Evolutionary conservation across 2,113 vertebrate genomes (phyloP).

Genomic region (Elanus axillaris): DNA sequence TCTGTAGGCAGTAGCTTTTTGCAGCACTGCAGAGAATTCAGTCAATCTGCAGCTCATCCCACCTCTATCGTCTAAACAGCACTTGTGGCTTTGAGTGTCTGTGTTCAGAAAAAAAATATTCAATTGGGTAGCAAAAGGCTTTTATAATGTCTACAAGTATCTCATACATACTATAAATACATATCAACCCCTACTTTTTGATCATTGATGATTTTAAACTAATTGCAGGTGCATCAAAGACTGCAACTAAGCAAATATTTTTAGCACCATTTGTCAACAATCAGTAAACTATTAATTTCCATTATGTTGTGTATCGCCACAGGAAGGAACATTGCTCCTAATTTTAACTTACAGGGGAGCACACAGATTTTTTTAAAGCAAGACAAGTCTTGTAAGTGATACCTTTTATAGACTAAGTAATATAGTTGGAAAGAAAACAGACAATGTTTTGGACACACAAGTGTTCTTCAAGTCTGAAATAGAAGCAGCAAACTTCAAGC

Average conservation of each 20-base stretch:
- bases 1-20: not conserved
- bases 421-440: not conserved
- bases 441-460: not conserved
- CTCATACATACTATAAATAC: not conserved
- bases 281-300: not conserved
- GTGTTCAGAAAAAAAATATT: not conserved
- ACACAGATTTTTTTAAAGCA: not conserved
- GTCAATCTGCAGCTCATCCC: not conserved
- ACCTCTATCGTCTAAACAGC: not conserved
- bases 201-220: not conserved
- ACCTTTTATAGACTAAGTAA: not conserved
- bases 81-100: not conserved
- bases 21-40: not conserved
- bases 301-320: not conserved
- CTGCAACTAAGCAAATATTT: not conserved
- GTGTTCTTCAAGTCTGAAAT: not conserved
- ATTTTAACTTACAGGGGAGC: not conserved
- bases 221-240: not conserved
- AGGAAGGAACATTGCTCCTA: not conserved
- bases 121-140: not conserved
- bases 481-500: not conserved
- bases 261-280: not conserved
- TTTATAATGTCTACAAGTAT: not conserved
- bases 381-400: not conserved
- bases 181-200: not conserved